Conservation (phyloP, 2,888 invertebrate species). For the Eurois occulta region DNA sequence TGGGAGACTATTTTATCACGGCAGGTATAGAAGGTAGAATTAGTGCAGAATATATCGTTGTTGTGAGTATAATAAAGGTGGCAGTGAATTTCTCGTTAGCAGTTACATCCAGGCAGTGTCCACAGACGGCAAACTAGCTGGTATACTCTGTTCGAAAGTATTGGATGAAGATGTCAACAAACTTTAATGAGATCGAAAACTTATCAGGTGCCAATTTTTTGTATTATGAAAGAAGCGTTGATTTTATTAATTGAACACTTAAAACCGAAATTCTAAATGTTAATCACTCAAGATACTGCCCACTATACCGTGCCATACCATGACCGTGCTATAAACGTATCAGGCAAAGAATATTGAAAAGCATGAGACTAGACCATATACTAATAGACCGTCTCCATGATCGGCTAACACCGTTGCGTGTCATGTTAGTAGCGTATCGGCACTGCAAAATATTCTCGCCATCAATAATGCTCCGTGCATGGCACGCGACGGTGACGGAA, state of each 20-base stretch:
- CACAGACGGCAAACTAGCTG: conserved; percentile 10
- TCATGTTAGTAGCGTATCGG: too few species aligned
- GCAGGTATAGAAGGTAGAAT: conserved; percentile 2
- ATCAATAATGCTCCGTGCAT: too few species aligned
- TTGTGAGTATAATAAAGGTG: not conserved
- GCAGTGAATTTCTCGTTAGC: conserved; percentile 40
- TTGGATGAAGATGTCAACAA: not conserved
- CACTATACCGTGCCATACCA: too few species aligned
- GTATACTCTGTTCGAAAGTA: not conserved
- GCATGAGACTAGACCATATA: too few species aligned
- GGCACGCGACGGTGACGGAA: too few species aligned
- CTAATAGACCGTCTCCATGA: too few species aligned
- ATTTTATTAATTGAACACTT: not conserved
- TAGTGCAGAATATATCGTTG: conserved; percentile 1
- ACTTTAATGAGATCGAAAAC: not conserved
- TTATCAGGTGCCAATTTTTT: not conserved
- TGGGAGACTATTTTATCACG: conserved; percentile 15
- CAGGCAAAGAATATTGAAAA: too few species aligned
- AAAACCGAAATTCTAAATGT: too few species aligned
- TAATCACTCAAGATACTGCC: too few species aligned
- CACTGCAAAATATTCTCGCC: too few species aligned
- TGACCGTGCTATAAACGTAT: too few species aligned
- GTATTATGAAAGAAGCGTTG: not conserved
- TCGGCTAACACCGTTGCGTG: too few species aligned
- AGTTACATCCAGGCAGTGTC: conserved; percentile 23